Conservation (phyloP, 2,888 invertebrate genomes). For the Sylvicola cinctus region DNA sequence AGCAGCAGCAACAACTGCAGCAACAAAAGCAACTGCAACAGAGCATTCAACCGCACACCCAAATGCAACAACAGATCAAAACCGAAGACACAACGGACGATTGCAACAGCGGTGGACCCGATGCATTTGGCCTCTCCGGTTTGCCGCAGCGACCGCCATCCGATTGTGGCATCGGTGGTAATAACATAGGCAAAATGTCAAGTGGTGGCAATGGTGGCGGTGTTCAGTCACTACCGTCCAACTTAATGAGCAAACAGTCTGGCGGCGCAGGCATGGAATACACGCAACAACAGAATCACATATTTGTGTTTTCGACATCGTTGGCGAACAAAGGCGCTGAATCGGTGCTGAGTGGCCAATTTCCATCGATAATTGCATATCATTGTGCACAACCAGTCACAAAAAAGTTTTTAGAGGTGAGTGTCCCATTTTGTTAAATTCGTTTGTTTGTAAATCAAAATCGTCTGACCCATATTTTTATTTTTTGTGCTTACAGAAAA, state of each 20-base stretch:
- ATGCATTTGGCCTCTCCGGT: not conserved
- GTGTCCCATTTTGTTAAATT: conserved; percentile 6
- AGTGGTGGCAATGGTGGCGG: conserved; percentile 7
- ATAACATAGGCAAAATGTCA: too few relatives aligned
- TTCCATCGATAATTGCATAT: conserved; percentile 79
- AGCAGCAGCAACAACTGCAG: too few relatives aligned
- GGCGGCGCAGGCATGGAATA: conserved; percentile 21
- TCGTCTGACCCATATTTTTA: conserved; percentile 2
- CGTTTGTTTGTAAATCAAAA: not conserved
- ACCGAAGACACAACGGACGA: not conserved
- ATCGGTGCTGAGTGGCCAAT: conserved; percentile 72
- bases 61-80: too few relatives aligned
- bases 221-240: not conserved
- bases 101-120: not conserved
- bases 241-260: not conserved
- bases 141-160: conserved; percentile 1
- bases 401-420: conserved; percentile 79
- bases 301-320: conserved; percentile 90
- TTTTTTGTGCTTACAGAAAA: conserved; percentile 43
- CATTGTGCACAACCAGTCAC: conserved; percentile 92
- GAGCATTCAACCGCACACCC: too few relatives aligned
- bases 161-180: conserved; percentile 1
- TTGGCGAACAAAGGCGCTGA: conserved; percentile 92
- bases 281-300: conserved; percentile 93
- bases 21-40: too few relatives aligned